Evolutionary conservation across 2,113 vertebrate species (phyloP).

Genomic region (Mesitornis unicolor): DNA sequence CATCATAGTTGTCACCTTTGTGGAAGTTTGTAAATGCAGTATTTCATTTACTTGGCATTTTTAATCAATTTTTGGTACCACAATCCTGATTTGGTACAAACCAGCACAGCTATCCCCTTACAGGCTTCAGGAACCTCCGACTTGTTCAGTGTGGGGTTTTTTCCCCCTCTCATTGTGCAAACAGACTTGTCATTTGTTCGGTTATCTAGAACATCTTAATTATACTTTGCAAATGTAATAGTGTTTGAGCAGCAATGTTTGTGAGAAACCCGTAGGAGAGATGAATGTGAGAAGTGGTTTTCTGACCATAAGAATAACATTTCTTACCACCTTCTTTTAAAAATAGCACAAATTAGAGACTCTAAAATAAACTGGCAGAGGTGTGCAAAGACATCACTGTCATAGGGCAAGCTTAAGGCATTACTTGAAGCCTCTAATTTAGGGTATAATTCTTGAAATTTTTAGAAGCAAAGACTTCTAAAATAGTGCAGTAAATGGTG

Average conservation of each 20-base stretch:
- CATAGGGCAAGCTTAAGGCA: not conserved
- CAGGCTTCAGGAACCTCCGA: not conserved
- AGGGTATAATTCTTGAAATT: not conserved
- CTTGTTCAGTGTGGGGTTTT: not conserved
- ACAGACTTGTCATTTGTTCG: not conserved
- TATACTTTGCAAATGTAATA: not conserved
- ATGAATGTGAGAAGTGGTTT: not conserved
- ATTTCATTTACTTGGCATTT: not conserved
- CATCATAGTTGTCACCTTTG: not conserved
- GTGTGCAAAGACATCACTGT: not conserved
- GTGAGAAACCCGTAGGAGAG: not conserved
- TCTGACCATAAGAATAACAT: not conserved
- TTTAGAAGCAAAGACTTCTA: not conserved
- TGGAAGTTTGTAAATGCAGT: not conserved
- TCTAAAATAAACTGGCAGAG: not conserved
- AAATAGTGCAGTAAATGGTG: not conserved
- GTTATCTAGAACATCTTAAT: not conserved
- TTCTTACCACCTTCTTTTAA: not conserved
- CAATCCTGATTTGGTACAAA: not conserved
- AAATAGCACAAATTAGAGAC: not conserved
- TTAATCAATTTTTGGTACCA: not conserved
- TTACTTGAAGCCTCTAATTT: not conserved
- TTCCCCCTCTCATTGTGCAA: not conserved
- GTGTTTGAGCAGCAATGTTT: not conserved
- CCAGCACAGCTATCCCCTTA: not conserved